Conservation (phyloP, 2,113 vertebrate species). For the Platichthys flesus region DNA sequence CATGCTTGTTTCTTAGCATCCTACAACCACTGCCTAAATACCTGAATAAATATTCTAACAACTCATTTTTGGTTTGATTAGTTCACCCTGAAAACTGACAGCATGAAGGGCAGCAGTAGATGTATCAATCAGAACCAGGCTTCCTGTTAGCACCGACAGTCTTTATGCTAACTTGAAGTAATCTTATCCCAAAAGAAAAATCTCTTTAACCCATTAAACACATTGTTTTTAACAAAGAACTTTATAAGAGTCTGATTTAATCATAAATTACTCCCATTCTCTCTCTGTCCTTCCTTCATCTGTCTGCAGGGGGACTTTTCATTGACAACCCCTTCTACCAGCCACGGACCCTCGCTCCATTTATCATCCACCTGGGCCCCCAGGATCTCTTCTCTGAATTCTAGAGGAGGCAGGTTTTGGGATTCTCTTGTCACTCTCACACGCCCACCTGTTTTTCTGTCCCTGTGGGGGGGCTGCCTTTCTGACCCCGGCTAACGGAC, state of each 20-base stretch:
- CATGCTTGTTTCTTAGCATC: background rate
- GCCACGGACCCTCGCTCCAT: constrained; percentile 96
- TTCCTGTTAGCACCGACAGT: too few species aligned
- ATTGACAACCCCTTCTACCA: constrained; percentile 99
- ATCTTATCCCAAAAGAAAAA: background rate
- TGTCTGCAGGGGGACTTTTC: constrained; percentile 98
- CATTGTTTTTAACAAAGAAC: background rate
- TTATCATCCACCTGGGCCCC: constrained; percentile 99
- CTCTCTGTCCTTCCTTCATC: constrained; percentile 66
- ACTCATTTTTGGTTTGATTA: background rate
- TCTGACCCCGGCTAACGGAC: constrained; percentile 26
- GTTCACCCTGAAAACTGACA: background rate
- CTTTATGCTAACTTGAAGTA: background rate
- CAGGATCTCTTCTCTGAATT: constrained; percentile 99
- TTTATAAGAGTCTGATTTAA: background rate
- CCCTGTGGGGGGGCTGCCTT: constrained; percentile 52
- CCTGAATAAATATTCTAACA: background rate
- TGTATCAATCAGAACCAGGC: too few species aligned
- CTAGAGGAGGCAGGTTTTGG: constrained; percentile 92
- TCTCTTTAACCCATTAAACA: background rate
- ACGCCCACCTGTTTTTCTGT: constrained; percentile 41
- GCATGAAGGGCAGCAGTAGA: background rate
- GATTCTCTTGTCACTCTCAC: constrained; percentile 32
- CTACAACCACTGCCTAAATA: background rate
- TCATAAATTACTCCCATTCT: constrained; percentile 17